Percentiles rank a stretch among this genome's conserved stretches.
Evolutionary conservation across 2,888 invertebrate genomes (phyloP).

Genomic region (Sipunculus nudus): DNA sequence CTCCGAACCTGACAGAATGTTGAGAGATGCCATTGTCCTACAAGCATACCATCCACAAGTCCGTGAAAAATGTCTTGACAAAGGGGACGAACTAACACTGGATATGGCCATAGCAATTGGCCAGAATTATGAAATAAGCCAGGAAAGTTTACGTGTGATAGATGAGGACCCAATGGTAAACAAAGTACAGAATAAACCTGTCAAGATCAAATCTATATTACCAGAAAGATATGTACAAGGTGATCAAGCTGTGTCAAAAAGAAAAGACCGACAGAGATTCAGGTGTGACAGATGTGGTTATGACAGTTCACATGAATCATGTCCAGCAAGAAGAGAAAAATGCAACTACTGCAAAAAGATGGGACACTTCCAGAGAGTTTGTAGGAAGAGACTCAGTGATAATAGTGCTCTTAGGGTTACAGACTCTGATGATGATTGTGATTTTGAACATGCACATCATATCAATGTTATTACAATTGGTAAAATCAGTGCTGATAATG

Average conservation of each 20-base stretch:
- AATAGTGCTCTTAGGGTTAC: too few species aligned
- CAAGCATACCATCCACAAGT: neutral
- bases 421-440: too few species aligned
- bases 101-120: constrained; percentile 5
- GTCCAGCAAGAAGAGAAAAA: neutral
- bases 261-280: too few species aligned
- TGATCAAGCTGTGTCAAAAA: too few species aligned
- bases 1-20: neutral
- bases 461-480: too few species aligned
- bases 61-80: constrained; percentile 8
- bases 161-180: neutral
- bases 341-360: neutral
- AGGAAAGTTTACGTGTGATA: constrained; percentile 5
- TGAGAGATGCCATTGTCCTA: constrained; percentile 5
- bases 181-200: too few species aligned
- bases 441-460: too few species aligned
- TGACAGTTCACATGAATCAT: neutral
- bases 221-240: too few species aligned
- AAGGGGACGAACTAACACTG: constrained; percentile 5
- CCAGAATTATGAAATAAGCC: constrained; percentile 3
- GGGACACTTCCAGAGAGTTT: neutral
- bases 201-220: too few species aligned
- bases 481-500: too few species aligned
- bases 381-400: too few species aligned
- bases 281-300: neutral